A percentile compares a stretch with the other conserved stretches of the same genome.
Evolutionary conservation across 2,888 invertebrate genomes (phyloP).

Genomic region (Gerris lacustris): DNA sequence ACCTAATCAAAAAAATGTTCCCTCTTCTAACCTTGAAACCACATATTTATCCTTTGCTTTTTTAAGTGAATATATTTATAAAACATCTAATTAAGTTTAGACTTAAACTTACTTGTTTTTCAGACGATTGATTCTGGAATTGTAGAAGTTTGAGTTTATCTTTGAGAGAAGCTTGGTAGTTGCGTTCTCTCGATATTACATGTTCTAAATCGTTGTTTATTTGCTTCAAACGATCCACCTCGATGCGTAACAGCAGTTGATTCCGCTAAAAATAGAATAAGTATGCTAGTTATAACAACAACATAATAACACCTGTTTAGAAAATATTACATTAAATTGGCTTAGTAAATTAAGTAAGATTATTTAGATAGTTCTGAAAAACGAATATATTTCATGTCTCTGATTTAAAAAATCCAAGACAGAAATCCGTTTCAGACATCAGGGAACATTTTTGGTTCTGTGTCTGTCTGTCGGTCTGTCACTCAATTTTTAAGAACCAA

Average conservation of each 20-base stretch:
- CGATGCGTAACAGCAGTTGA: slow-evolving; percentile 11
- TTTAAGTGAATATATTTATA: too few species aligned
- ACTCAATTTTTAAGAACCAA: too few species aligned
- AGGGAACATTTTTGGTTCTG: too few species aligned
- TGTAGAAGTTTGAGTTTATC: slow-evolving; percentile 20
- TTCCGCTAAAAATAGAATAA: too few species aligned
- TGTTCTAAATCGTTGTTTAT: slow-evolving; percentile 18
- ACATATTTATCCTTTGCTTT: too few species aligned
- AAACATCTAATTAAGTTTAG: too few species aligned
- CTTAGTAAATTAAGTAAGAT: not conserved
- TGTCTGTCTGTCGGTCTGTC: too few species aligned
- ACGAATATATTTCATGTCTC: not conserved
- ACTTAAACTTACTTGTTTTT: slow-evolving; percentile 5
- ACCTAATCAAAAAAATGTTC: too few species aligned
- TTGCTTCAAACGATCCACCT: slow-evolving; percentile 18
- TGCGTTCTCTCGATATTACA: slow-evolving; percentile 22
- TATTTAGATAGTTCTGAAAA: not conserved
- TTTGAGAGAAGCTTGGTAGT: slow-evolving; percentile 12
- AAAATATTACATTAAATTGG: not conserved
- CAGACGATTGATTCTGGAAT: not conserved
- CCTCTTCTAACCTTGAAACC: too few species aligned
- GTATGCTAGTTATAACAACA: too few species aligned
- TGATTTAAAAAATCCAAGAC: too few species aligned
- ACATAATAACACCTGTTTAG: slow-evolving; percentile 13
- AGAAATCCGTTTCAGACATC: too few species aligned